Base-by-base conservation (phyloP, 2,888 invertebrate species). In the Tillus elongatus region DNA sequence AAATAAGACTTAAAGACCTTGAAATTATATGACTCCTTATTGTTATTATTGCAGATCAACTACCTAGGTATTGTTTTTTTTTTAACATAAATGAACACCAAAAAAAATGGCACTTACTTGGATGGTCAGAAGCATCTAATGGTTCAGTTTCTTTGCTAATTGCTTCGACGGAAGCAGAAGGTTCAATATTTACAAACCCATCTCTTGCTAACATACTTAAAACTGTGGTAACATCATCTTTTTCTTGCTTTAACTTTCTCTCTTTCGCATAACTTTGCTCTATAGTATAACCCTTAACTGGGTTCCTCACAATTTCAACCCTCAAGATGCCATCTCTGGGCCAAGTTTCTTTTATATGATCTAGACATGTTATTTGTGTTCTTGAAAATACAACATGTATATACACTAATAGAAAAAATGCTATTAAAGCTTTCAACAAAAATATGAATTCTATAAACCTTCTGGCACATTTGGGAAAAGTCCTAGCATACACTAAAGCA, bases 331-430 rank as follows among this genome's bases (percentile, higher is more conserved):
- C 97, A 65, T 93, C 89, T 42, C 90, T 72, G 0, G 97, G 96
- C 97, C 97, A 98, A 8, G 82, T 78, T 47, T 83, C 77, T 58
- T 83, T 79, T 16, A 93, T 79, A 62, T 88, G 82, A 59, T 89
- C 82, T 51, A 98, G 72, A 63, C 98, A 98, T 52, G 90, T 90
- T 36, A 90, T 87, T 4, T 96, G 93, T 42, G 89, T 79, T 56
- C 88, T 79, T 30, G 92, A 89, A 66, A 96, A 95, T 44, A 87
- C 85, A 61, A 90, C 78, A 61, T 98, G 98, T 57, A 98, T 91
- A 63, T 97, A 97, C 32, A 88, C 82, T 53, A 97, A 72, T 33
- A 92, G 83, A 58, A 88, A 86, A 66, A 98, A 85, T 36, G 92
- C 88, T 36, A 80, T 59, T 47, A 90, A 65, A 2, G 89, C 89